Evolutionary conservation across 2,888 invertebrate genomes (phyloP).

Genomic region (Xanthia icteritia): DNA sequence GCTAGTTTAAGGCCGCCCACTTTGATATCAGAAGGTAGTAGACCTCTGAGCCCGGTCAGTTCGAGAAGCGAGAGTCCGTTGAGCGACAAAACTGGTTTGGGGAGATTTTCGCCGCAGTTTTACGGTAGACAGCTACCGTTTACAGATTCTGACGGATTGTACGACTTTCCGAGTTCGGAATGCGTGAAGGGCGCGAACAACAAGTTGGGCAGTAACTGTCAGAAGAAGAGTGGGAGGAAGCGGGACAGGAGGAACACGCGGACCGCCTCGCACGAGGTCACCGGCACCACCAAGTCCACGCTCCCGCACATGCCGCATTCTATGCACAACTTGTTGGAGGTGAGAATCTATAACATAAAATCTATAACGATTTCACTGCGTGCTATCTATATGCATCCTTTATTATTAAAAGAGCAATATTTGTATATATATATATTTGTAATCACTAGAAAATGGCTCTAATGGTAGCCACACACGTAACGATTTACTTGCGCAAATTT

Average conservation of each 20-base stretch:
- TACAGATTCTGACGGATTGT: conserved; percentile 95
- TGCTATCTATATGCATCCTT: background rate
- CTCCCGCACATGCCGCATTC: conserved; percentile 89
- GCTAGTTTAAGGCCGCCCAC: conserved; percentile 84
- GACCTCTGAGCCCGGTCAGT: conserved; percentile 93
- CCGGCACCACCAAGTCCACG: conserved; percentile 89
- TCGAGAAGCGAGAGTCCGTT: conserved; percentile 95
- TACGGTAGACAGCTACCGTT: conserved; percentile 93
- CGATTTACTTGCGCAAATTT: too few relatives aligned
- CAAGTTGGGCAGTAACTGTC: conserved; percentile 85
- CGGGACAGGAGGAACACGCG: conserved; percentile 91
- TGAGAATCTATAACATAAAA: conserved; percentile 71
- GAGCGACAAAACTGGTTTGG: conserved; percentile 93
- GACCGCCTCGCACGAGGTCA: conserved; percentile 85
- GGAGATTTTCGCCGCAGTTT: conserved; percentile 93
- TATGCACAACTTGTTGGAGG: conserved; percentile 91
- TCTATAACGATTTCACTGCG: too few relatives aligned
- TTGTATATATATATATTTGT: too few relatives aligned
- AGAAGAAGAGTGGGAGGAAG: conserved; percentile 91
- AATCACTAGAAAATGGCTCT: too few relatives aligned
- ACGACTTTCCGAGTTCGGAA: conserved; percentile 95
- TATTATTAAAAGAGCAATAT: too few relatives aligned
- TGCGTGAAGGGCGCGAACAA: conserved; percentile 90
- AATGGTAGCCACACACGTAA: too few relatives aligned
- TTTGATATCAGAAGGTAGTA: conserved; percentile 91